Evolutionary conservation across 2,888 invertebrate genomes (phyloP), one percentile per base, ranked within the genome.

Genomic region (Drosophila mettleri): DNA sequence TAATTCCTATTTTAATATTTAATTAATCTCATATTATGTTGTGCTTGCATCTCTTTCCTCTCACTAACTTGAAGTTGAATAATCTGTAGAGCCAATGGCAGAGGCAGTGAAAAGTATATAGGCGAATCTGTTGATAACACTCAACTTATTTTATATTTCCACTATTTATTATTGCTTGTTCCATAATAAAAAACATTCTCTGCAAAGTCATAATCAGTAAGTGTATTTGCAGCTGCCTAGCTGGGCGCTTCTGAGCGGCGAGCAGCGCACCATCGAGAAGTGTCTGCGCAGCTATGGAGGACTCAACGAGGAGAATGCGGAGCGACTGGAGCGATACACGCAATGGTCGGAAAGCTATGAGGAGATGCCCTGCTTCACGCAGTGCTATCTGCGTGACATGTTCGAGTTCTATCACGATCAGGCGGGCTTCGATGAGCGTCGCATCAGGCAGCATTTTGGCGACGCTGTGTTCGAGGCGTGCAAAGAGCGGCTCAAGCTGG

Each of bases 311-410:
- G 80, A 72, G 3, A 86, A 79, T 41, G 61, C 61, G 0, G 66
- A 83, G 18, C 90, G 90, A 3, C 66, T 90, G 46, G 76, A 76
- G 8, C 79, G 91, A 0, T 90, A 78, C 18, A 85, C 80, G 5
- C 69, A 89, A 9, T 91, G 90, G 91, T 88, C 91, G 7, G 79
- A 78, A 1, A 54, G 24, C 4, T 80, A 83, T 20, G 90, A 90
- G 68, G 90, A 90, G 60, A 78, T 90, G 43, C 90, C 90, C 20
- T 90, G 90, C 52, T 90, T 91, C 39, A 90, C 90, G 0, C 80
- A 81, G 18, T 90, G 91, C 48, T 90, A 90, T 64, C 66, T 91
- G 0, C 68, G 34, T 4, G 84, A 86, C 29, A 83, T 88, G 90
- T 91, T 86, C 39, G 76, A 85, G 39, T 81, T 91, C 38, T 91